Percentiles rank a stretch among this genome's conserved stretches.
Conservation (phyloP, 2,797 vertebrate genomes). For the Chrysolophus pictus region DNA sequence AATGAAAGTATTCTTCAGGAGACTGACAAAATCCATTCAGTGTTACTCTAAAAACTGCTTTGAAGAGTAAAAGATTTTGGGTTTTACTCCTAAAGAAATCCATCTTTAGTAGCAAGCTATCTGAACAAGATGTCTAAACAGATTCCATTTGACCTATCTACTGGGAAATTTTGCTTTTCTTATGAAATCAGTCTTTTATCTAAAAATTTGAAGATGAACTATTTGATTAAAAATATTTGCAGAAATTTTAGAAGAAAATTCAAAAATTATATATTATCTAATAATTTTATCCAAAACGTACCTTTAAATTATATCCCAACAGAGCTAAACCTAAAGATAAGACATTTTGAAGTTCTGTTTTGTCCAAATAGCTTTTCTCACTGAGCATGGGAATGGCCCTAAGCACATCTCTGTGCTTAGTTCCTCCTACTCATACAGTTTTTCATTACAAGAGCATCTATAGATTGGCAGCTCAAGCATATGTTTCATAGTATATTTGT, state of each 20-base stretch:
- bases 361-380: background rate
- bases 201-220: background rate
- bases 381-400: background rate
- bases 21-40: background rate
- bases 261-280: background rate
- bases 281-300: background rate
- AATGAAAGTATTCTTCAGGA: background rate
- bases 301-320: background rate
- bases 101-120: background rate
- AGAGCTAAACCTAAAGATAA: background rate
- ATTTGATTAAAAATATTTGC: background rate
- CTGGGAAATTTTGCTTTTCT: background rate
- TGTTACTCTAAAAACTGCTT: background rate
- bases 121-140: background rate
- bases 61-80: background rate
- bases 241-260: background rate
- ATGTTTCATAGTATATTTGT: background rate
- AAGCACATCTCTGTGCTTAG: background rate
- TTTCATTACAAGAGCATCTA: background rate
- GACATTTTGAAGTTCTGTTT: background rate
- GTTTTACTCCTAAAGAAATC: background rate
- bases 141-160: background rate
- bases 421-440: background rate
- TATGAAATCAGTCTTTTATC: background rate
- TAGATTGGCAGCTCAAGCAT: background rate